Evolutionary conservation across 2,888 invertebrate species (phyloP).

Genomic region (Drosophila testacea): DNA sequence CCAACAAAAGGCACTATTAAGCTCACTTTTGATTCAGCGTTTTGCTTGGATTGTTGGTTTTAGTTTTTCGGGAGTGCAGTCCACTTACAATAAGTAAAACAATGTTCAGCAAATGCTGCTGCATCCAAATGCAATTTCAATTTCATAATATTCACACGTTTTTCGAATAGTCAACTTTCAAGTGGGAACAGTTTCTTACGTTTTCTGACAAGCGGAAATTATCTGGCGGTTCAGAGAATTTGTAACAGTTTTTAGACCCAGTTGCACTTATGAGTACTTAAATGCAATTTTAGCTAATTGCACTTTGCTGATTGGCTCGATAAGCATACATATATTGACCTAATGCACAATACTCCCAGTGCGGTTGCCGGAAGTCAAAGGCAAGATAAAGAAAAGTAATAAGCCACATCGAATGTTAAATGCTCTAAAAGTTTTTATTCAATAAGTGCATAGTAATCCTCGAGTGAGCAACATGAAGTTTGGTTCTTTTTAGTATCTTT

Average conservation of each 20-base stretch:
- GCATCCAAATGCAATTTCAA: slow-evolving; percentile 65
- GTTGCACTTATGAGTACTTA: slow-evolving; percentile 62
- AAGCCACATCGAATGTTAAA: not conserved
- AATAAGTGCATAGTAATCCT: too few species aligned
- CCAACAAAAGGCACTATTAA: slow-evolving; percentile 55
- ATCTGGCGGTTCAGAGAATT: slow-evolving; percentile 45
- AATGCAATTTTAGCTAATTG: slow-evolving; percentile 75
- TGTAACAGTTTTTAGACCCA: slow-evolving; percentile 50
- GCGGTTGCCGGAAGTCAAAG: slow-evolving; percentile 60
- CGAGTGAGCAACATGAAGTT: too few species aligned
- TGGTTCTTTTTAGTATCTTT: too few species aligned
- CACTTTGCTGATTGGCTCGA: slow-evolving; percentile 57
- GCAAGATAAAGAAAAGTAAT: not conserved
- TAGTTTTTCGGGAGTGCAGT: slow-evolving; percentile 60
- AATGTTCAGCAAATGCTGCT: slow-evolving; percentile 22
- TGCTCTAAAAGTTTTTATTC: slow-evolving; percentile 3
- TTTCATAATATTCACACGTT: slow-evolving; percentile 79
- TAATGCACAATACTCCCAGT: slow-evolving; percentile 20
- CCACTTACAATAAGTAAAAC: slow-evolving; percentile 23
- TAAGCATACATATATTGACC: slow-evolving; percentile 50
- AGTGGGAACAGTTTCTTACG: slow-evolving; percentile 47
- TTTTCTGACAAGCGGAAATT: slow-evolving; percentile 71
- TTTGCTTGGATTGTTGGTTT: slow-evolving; percentile 18
- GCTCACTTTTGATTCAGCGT: slow-evolving; percentile 31
- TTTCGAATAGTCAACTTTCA: slow-evolving; percentile 52